These are phyloP conservation scores for Cerceris rybyensis DNA, from an alignment of 2,888 invertebrate genomes.

Conservation along the genomic window DNA sequence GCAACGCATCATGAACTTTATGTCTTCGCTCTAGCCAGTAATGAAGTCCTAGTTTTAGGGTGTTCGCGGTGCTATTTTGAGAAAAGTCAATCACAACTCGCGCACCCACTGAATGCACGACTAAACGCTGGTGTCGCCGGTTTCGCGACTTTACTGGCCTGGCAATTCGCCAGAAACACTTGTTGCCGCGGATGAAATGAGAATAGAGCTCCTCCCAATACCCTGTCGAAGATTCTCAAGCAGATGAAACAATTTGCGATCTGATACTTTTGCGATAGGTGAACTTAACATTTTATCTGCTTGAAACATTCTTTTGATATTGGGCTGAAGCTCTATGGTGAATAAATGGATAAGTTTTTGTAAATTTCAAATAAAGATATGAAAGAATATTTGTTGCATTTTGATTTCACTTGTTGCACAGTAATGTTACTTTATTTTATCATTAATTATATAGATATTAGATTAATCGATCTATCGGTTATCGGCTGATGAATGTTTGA, in stretches of 20 bases:
- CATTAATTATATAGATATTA: no score
- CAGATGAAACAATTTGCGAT: conserved; percentile 21
- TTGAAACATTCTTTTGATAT: no score
- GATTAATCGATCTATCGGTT: no score
- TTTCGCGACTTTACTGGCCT: conserved; percentile 57
- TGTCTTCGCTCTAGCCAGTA: background rate
- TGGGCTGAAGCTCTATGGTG: no score
- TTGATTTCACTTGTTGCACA: no score
- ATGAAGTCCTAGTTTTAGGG: conserved; percentile 23
- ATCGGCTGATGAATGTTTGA: no score
- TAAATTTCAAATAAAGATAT: background rate
- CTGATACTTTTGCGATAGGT: background rate
- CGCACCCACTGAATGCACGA: conserved; percentile 38
- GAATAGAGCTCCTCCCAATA: conserved; percentile 67
- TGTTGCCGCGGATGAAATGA: conserved; percentile 76
- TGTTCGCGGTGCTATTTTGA: conserved; percentile 42
- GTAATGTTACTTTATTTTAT: no score
- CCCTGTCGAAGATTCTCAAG: conserved; percentile 31
- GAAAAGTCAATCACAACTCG: conserved; percentile 49
- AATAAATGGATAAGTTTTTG: background rate
- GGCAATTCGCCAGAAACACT: conserved; percentile 76
- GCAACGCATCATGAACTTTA: conserved; percentile 1
- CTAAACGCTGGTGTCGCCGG: conserved; percentile 37
- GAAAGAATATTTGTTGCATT: no score
- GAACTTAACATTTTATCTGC: no score